Base-by-base conservation (phyloP, 2,113 vertebrate genomes). In the Capreolus pygargus region DNA sequence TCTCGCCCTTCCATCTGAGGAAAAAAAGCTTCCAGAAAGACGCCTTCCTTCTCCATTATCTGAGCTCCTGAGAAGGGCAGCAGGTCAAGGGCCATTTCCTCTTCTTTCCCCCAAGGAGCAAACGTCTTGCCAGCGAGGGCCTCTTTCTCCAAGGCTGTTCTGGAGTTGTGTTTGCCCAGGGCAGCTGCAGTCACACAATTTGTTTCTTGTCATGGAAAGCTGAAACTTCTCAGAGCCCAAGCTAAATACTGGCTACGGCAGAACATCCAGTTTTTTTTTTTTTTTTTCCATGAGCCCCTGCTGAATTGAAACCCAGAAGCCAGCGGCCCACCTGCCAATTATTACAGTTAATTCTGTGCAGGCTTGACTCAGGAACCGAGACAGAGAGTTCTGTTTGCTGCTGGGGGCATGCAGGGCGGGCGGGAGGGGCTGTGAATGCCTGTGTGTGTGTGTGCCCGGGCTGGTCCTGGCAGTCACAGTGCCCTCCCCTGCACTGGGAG, bases 241-340 rank as follows among this genome's bases (percentile, higher is more conserved):
- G 76, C 92, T 81, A 94, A 98, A 97, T 19, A 95, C 90, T 50
- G 36, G 90, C 90, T 76, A 55, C 19, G 1, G 61, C 0, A 3
- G 47, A 90, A 92, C 94, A 76, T 96, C 87, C 87, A 78, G 93
- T 30, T 61, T 93, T 25, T 2, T 33, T 21, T 27, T 57, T 45
- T 33, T 17, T 28, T 39, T 33, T 52, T 92, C n/a, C 94, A 94
- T 15, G 50, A 91, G 92, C 50, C 97, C 92, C 92, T 52, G 36
- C 94, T 88, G 94, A 81, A 79, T 81, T 84, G 43, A 58, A 94
- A 95, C 81, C 96, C 97, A 97, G 96, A 78, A 93, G 94, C 86
- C 98, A 97, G 94, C 4, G 2, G 64, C 97, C 92, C 94, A 97
- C 97, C 97, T 96, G 98, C 97, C 98, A 98, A 97, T 97, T 97